Evolutionary conservation across 2,113 vertebrate species (phyloP), one percentile per base, ranked within the genome.

Genomic region (Crotalus tigris): DNA sequence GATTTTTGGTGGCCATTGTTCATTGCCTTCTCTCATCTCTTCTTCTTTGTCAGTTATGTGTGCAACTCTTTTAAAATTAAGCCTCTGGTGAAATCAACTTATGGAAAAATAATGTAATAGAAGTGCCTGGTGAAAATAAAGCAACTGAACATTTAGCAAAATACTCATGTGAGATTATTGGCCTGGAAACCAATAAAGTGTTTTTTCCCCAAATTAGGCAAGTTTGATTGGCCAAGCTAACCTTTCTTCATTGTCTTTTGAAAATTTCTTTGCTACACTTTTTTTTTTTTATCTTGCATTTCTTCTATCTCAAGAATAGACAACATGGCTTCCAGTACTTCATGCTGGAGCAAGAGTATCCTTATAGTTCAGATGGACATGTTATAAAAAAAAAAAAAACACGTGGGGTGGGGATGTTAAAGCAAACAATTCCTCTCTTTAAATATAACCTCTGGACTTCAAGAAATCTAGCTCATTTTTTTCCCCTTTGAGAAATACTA

Each of bases 21-120:
- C 57, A n/a, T 57, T 81, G 87, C 81, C 1, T 0, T 58, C 0
- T 0, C 33, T n/a, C 2, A 0, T 7, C 17, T 46, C 23, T 2
- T 54, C 2, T 10, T 51, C 46, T 87, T 89, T 3, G 46, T n/a
- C 26, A 7, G 26, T 87, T 51, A 87, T 7, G 12, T 33, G 12
- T 0, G 0, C 0, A 0, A 53, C 64, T 33, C 64, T 75, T 69
- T 39, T 75, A 39, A 75, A 75, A 39, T 39, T 33, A 75, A 39
- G 69, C 15, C 15, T 75, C 69, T 75, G n/a, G 19, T 75, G 15
- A 75, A 75, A 75, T 33, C 69, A 75, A 19, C 5, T 75, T 39
- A 39, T 19, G n/a, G 69, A 75, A 4, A 23, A 91, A 54, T 23
- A 91, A 26, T 11, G n/a, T 4, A 23, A 24, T 6, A 39, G 21